A percentile compares a stretch with the other conserved stretches of the same genome.
These are phyloP conservation scores for Carterocephalus palaemon DNA, from an alignment of 2,888 invertebrate genomes.

Conservation along the genomic window DNA sequence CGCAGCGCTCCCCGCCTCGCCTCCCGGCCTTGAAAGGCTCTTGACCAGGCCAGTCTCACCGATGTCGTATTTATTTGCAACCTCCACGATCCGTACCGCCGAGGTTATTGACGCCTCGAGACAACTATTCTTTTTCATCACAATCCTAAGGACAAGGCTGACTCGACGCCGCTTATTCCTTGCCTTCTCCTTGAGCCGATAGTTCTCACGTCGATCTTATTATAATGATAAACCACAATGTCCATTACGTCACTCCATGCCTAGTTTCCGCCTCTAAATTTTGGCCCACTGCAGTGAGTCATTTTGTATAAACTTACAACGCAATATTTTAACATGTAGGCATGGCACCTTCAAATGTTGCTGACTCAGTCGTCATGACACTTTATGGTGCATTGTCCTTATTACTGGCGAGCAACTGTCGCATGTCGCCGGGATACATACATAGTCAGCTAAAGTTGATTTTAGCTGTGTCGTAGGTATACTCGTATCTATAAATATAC, in stretches of 20 bases:
- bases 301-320: constrained; percentile 45
- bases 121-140: constrained; percentile 59
- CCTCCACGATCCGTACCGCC: constrained; percentile 74
- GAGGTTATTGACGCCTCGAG: constrained; percentile 75
- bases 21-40: constrained; percentile 78
- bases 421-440: constrained; percentile 34
- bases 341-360: constrained; percentile 17
- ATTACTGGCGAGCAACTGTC: constrained; percentile 21
- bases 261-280: constrained; percentile 74
- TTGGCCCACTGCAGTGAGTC: constrained; percentile 72
- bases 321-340: constrained; percentile 10
- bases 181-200: constrained; percentile 66
- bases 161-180: constrained; percentile 47
- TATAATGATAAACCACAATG: constrained; percentile 73
- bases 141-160: constrained; percentile 47
- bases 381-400: constrained; percentile 32
- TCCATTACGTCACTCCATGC: constrained; percentile 74
- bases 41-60: constrained; percentile 75
- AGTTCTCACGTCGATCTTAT: constrained; percentile 73
- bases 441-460: constrained; percentile 45
- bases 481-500: constrained; percentile 69
- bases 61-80: constrained; percentile 78
- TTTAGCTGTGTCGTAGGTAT: constrained; percentile 51
- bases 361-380: constrained; percentile 18
- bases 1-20: constrained; percentile 69